Percentiles rank a stretch among this genome's conserved stretches.
Conservation (phyloP, 1,140 invertebrate genomes). For the Papilio glaucus region DNA sequence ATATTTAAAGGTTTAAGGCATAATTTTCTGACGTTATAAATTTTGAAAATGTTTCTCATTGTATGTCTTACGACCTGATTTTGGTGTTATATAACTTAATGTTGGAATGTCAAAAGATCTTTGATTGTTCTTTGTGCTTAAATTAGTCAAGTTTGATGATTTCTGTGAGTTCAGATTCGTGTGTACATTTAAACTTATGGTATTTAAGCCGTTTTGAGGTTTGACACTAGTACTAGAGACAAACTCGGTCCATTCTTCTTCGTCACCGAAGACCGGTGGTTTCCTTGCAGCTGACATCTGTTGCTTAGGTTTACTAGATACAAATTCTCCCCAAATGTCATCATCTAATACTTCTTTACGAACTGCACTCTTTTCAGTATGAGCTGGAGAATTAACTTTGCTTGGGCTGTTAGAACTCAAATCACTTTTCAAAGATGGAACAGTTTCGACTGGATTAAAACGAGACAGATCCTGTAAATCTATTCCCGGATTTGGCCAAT, state of each 20-base stretch:
- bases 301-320: conserved; percentile 80
- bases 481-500: conserved; percentile 87
- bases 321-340: conserved; percentile 85
- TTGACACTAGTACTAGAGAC: conserved; percentile 83
- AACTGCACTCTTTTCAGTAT: conserved; percentile 52
- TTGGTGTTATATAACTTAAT: conserved; percentile 75
- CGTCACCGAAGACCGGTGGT: conserved; percentile 68
- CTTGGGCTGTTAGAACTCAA: conserved; percentile 55
- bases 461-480: conserved; percentile 86
- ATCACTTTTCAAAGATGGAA: conserved; percentile 74
- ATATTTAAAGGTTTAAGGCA: conserved; percentile 44
- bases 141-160: conserved; percentile 54
- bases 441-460: conserved; percentile 81
- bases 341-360: conserved; percentile 75
- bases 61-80: conserved; percentile 60
- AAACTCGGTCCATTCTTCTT: conserved; percentile 87
- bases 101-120: conserved; percentile 68
- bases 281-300: conserved; percentile 59
- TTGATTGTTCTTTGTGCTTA: conserved; percentile 57
- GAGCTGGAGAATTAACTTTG: conserved; percentile 61
- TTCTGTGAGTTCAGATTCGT: conserved; percentile 71
- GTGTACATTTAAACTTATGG: conserved; percentile 76
- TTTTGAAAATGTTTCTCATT: conserved; percentile 78
- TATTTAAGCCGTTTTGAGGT: conserved; percentile 73
- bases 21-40: conserved; percentile 71